phyloP scores from a whole-genome alignment of 2,797 vertebrate species.

The Rousettus madagascariensis region DNA sequence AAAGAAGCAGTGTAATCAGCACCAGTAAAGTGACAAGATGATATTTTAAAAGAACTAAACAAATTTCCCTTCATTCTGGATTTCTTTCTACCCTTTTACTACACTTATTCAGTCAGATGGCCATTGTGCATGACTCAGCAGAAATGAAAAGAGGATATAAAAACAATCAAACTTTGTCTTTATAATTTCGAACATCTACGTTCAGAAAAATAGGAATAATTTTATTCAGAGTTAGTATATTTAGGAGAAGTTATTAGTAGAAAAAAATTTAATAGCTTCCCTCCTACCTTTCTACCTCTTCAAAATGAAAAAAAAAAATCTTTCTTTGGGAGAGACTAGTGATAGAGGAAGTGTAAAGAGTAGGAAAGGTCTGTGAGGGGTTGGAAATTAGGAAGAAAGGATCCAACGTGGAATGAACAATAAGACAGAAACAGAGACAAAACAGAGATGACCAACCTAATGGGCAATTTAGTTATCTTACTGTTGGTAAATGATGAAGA shows the following conservation, averaged over 20 bases:
- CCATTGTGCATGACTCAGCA: background rate
- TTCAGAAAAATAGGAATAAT: background rate
- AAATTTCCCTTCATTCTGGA: background rate
- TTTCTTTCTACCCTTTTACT: background rate
- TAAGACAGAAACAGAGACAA: background rate
- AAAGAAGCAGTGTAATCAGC: background rate
- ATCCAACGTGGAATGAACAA: background rate
- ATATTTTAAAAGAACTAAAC: background rate
- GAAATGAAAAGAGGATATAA: background rate
- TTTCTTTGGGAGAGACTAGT: background rate
- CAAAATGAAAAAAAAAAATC: background rate
- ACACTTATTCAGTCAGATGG: background rate
- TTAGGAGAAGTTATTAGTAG: background rate
- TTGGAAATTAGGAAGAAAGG: background rate
- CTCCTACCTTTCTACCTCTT: background rate
- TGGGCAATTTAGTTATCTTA: background rate
- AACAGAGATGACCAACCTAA: background rate
- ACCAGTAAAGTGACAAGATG: background rate
- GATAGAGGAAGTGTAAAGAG: background rate
- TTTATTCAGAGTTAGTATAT: background rate
- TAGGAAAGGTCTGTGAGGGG: background rate
- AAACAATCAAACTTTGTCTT: background rate
- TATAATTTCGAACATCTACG: slow-evolving; percentile 12
- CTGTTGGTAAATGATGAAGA: background rate
- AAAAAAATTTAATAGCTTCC: background rate